Evolutionary conservation across 2,888 invertebrate genomes (phyloP).

Genomic region (Lithophane semibrunnea): DNA sequence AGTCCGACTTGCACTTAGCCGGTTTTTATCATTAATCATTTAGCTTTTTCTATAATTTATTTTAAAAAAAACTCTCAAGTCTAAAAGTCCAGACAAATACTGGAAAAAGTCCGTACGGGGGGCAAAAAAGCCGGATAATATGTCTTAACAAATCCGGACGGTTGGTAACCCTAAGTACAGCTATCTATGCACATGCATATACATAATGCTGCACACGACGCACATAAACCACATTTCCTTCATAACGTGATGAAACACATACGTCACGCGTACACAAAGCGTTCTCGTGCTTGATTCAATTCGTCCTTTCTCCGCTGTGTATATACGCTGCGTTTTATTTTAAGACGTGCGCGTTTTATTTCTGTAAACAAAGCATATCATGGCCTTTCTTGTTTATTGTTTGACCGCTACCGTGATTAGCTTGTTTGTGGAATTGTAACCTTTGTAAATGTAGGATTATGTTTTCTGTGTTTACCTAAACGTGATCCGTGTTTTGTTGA

Average conservation of each 20-base stretch:
- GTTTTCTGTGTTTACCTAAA: conserved; percentile 11
- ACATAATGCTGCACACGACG: conserved; percentile 1
- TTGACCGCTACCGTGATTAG: conserved; percentile 50
- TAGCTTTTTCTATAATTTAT: too few relatives aligned
- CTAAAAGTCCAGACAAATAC: neutral
- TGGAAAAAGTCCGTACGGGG: neutral
- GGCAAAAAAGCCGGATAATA: neutral
- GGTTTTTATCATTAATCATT: too few relatives aligned
- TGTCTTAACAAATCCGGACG: neutral
- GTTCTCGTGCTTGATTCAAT: conserved; percentile 45
- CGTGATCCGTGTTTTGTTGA: neutral
- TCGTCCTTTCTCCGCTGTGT: conserved; percentile 61
- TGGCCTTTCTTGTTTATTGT: conserved; percentile 55
- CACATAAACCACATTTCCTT: conserved; percentile 35
- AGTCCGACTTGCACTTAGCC: too few relatives aligned
- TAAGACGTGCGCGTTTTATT: conserved; percentile 60
- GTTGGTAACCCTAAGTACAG: neutral
- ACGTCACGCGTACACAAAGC: conserved; percentile 50
- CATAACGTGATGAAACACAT: conserved; percentile 21
- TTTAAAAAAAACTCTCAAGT: neutral
- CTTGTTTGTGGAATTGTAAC: conserved; percentile 28
- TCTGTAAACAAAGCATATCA: conserved; percentile 61
- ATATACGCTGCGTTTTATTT: conserved; percentile 58
- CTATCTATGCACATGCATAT: conserved; percentile 5
- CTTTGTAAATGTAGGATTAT: conserved; percentile 29